phyloP scores from a whole-genome alignment of 1,140 invertebrate species.

The Zaprionus ghesquierei region DNA sequence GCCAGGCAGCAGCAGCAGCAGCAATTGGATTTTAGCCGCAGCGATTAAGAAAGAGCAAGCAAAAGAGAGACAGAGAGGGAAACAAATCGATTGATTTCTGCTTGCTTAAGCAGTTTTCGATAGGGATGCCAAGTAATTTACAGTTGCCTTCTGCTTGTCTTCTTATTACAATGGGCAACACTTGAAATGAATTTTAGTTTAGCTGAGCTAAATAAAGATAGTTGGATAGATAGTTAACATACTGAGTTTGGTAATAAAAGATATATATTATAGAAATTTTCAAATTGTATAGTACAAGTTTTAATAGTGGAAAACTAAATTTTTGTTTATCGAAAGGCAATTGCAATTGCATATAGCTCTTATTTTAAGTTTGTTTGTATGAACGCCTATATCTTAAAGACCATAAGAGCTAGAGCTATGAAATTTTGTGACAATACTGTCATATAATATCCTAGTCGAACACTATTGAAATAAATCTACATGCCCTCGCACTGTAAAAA shows the following conservation, averaged over 20 bases:
- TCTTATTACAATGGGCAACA: slow-evolving; percentile 41
- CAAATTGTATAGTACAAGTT: no score
- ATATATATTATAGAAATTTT: no score
- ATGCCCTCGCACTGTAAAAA: not conserved
- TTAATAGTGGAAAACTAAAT: no score
- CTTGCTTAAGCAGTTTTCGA: slow-evolving; percentile 64
- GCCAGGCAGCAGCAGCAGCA: not conserved
- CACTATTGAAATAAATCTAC: no score
- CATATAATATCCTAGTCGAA: no score
- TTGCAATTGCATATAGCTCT: no score
- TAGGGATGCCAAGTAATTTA: slow-evolving; percentile 62
- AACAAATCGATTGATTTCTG: slow-evolving; percentile 81
- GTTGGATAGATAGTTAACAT: no score
- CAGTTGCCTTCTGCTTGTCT: slow-evolving; percentile 27
- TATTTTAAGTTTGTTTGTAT: no score
- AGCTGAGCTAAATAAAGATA: not conserved
- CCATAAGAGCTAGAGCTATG: no score
- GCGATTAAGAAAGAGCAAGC: slow-evolving; percentile 31
- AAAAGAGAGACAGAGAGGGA: slow-evolving; percentile 1
- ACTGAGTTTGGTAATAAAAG: no score
- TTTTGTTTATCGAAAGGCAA: no score
- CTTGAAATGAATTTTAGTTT: slow-evolving; percentile 11
- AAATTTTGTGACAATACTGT: not conserved
- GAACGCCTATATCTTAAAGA: no score
- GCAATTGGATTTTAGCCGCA: slow-evolving; percentile 58